Conservation (phyloP, 2,888 invertebrate species). For the Sarcophaga caerulescens region DNA sequence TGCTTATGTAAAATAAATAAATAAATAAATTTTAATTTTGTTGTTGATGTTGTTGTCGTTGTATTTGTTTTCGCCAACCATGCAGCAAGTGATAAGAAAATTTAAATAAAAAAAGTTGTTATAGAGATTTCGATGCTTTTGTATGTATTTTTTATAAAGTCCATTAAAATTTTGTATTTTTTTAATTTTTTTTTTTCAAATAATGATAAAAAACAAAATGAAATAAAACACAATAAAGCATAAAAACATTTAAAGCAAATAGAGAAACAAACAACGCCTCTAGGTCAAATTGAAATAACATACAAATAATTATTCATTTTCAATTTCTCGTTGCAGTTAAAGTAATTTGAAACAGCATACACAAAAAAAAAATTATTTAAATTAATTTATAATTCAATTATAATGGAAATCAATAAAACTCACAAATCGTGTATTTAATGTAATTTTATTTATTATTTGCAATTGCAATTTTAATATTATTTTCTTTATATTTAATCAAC, state of each 20-base stretch:
- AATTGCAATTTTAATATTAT: not conserved
- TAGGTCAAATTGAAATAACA: slow-evolving; percentile 55
- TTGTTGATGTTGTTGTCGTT: slow-evolving; percentile 49
- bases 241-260: slow-evolving; percentile 11
- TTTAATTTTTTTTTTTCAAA: not conserved
- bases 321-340: not conserved
- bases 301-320: slow-evolving; percentile 19
- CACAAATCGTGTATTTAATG: not conserved
- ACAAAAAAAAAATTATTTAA: not conserved
- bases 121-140: slow-evolving; percentile 19
- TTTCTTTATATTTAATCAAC: slow-evolving; percentile 39
- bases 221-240: slow-evolving; percentile 49
- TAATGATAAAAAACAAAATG: slow-evolving; percentile 53
- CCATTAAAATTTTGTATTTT: slow-evolving; percentile 4
- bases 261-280: slow-evolving; percentile 62
- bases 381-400: too few relatives aligned
- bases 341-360: not conserved
- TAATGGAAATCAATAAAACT: not conserved
- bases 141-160: slow-evolving; percentile 42
- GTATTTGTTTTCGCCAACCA: slow-evolving; percentile 51
- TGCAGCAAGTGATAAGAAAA: slow-evolving; percentile 64
- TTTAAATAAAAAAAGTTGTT: slow-evolving; percentile 39
- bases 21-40: slow-evolving; percentile 35
- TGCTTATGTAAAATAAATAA: too few relatives aligned
- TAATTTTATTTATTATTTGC: not conserved